Base-by-base conservation (phyloP, 2,113 vertebrate species). In the Alligator mississippiensis region DNA sequence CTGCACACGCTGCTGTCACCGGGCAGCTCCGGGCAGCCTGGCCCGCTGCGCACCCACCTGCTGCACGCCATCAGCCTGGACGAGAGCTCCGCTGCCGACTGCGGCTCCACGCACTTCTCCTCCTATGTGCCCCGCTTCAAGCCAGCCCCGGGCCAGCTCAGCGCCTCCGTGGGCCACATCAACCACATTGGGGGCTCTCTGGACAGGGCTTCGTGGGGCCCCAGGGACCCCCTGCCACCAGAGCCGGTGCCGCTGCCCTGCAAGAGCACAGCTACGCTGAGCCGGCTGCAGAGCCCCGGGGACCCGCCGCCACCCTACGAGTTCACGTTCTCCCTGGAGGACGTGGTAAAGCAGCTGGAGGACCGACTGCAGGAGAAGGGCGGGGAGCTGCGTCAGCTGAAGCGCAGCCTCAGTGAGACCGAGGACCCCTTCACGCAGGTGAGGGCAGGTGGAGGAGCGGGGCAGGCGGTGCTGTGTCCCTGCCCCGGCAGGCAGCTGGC, bases 161-260 rank as follows among this genome's bases (percentile, higher is more conserved):
- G 99, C 2, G 99, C 99, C 85, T 99, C 99, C 10, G 98, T 99
- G 98, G 99, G 99, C 90, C 99, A 99, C 96, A 99, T 99, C 93
- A 99, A 99, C 96, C 99, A 99, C 93, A 99, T 99, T 0, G 98
- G 98, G 21, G 99, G 99, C 80, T 99, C 99, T 30, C 96, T 99
- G 97, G 99, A 99, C 86, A 98, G 98, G 77, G 97, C 97, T 11
- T 97, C 98, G 11, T 92, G 98, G 60, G 96, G 88, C 59, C 96
- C 96, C 25, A 98, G 97, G 86, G 98, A 98, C 5, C 97, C 97
- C 2, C 74, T 96, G 90, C 95, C 96, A 80, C 96, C 97, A 0
- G 98, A 98, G 82, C 98, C 98, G 58, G 97, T 96, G 4, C 97
- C 97, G 0, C 87, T 98, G 90, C 97, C 98, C 9, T 99, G 98